Conservation (phyloP, 2,797 vertebrate species). For the Urocyon cinereoargenteus region DNA sequence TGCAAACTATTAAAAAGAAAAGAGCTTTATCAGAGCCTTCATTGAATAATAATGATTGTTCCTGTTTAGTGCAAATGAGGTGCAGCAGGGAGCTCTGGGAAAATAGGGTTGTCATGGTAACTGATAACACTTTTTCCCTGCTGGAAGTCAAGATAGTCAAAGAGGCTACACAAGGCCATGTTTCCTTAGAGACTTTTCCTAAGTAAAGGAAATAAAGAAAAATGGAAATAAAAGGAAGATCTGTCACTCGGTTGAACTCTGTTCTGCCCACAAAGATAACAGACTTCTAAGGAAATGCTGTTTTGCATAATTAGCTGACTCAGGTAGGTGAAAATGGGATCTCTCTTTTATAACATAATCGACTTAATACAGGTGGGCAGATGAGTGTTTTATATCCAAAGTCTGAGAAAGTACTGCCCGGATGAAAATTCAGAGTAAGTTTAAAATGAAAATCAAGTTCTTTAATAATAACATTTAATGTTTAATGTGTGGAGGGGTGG, state of each 20-base stretch:
- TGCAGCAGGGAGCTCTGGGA: slow-evolving; percentile 58
- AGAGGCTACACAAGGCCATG: not conserved
- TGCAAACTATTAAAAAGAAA: slow-evolving; percentile 49
- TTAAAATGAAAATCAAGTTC: slow-evolving; percentile 48
- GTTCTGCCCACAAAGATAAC: slow-evolving; percentile 16
- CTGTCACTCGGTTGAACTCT: slow-evolving; percentile 12
- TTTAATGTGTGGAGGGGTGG: not conserved
- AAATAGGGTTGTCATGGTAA: slow-evolving; percentile 72
- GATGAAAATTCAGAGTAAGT: not conserved
- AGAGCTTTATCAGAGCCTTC: slow-evolving; percentile 55
- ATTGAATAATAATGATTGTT: slow-evolving; percentile 56
- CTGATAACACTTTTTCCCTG: slow-evolving; percentile 36
- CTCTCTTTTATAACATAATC: slow-evolving; percentile 28
- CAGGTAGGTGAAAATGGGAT: slow-evolving; percentile 7
- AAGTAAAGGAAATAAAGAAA: slow-evolving; percentile 53
- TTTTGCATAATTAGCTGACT: slow-evolving; percentile 60
- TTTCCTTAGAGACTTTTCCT: slow-evolving; percentile 54
- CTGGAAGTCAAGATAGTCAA: slow-evolving; percentile 47
- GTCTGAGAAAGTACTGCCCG: not conserved
- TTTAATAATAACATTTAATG: slow-evolving; percentile 15
- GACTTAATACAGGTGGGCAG: not conserved
- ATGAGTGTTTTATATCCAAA: slow-evolving; percentile 25
- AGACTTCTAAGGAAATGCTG: slow-evolving; percentile 37
- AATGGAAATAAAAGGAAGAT: slow-evolving; percentile 11
- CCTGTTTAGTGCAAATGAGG: slow-evolving; percentile 63